Evolutionary conservation across 2,888 invertebrate species (phyloP).

Genomic region (Polydrusus cervinus): DNA sequence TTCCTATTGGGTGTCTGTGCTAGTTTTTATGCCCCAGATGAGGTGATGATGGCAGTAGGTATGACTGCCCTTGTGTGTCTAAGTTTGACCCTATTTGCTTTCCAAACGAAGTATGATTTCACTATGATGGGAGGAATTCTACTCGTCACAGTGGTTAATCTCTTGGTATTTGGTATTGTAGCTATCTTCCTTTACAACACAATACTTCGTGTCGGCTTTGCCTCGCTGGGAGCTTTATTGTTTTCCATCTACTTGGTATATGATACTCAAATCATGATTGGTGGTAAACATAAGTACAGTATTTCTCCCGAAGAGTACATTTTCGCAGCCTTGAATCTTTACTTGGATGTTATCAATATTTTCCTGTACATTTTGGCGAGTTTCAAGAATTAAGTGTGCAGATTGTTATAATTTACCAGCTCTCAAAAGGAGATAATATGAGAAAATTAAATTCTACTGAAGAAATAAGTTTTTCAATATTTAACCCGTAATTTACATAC

Average conservation of each 20-base stretch:
- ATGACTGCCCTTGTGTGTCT: constrained; percentile 90
- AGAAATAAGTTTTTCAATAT: too few relatives aligned
- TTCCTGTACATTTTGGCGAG: constrained; percentile 88
- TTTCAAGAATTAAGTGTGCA: constrained; percentile 68
- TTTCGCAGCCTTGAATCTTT: constrained; percentile 92
- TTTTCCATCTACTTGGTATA: constrained; percentile 82
- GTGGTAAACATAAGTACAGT: constrained; percentile 74
- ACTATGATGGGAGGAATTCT: constrained; percentile 66
- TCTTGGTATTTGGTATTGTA: constrained; percentile 65
- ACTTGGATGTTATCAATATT: constrained; percentile 91
- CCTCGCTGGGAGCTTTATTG: constrained; percentile 88
- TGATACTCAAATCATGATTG: constrained; percentile 67
- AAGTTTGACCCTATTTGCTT: constrained; percentile 91
- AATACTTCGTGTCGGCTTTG: constrained; percentile 83
- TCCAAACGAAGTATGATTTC: constrained; percentile 83
- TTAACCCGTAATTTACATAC: too few relatives aligned
- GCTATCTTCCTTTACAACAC: constrained; percentile 70
- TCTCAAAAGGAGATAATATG: too few relatives aligned
- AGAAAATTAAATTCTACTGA: too few relatives aligned
- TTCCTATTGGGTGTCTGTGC: constrained; percentile 86
- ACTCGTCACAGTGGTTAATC: constrained; percentile 64
- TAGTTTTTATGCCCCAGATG: constrained; percentile 71
- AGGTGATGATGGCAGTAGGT: constrained; percentile 91
- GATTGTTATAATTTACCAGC: too few relatives aligned
- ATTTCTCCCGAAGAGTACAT: constrained; percentile 73